Percentiles rank a stretch among this genome's conserved stretches.
phyloP scores from a whole-genome alignment of 2,113 vertebrate species.

The Cyrtonyx montezumae region DNA sequence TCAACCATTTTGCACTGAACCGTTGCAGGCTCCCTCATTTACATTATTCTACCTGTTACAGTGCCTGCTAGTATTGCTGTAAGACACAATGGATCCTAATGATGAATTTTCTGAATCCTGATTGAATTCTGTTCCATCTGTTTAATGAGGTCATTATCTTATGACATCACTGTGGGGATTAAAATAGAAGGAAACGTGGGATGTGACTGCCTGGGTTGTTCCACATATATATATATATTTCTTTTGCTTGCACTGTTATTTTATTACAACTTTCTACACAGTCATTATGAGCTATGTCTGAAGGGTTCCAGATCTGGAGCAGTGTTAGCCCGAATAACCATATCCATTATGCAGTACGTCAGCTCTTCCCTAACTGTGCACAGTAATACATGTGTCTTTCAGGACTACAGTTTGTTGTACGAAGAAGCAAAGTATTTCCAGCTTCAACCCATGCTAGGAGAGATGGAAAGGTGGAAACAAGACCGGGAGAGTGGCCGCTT shows the following conservation, averaged over 20 bases:
- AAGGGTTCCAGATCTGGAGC: not conserved
- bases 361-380: not conserved
- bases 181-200: not conserved
- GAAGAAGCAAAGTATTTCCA: conserved; percentile 97
- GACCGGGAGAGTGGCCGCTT: conserved; percentile 81
- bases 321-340: not conserved
- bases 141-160: conserved; percentile 61
- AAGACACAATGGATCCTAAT: conserved; percentile 30
- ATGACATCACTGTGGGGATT: conserved; percentile 51
- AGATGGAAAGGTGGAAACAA: conserved; percentile 91
- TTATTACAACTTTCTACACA: not conserved
- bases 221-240: not conserved
- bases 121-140: conserved; percentile 69
- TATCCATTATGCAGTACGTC: not conserved
- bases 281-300: not conserved
- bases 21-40: conserved; percentile 51
- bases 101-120: conserved; percentile 59
- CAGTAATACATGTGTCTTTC: conserved; percentile 50
- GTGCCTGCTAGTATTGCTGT: conserved; percentile 64
- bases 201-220: not conserved
- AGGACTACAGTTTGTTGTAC: conserved; percentile 94
- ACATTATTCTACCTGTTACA: conserved; percentile 65
- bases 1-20: conserved; percentile 47
- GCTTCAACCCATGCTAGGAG: conserved; percentile 89
- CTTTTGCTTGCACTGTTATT: not conserved